Conservation (phyloP, 2,797 vertebrate genomes). For the Antennarius maculatus region DNA sequence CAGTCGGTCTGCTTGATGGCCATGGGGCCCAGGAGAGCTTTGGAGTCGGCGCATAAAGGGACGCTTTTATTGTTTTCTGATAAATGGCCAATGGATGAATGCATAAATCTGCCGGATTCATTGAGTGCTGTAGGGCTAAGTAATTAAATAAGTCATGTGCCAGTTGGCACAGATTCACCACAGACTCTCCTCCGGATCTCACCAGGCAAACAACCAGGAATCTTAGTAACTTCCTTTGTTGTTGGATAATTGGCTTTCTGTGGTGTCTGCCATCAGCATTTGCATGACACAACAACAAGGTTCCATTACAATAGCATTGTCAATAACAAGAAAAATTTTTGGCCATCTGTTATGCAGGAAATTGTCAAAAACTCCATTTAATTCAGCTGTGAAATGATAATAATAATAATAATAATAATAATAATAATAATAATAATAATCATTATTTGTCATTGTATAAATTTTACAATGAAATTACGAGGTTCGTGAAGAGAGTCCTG, state of each 20-base stretch:
- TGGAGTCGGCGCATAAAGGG: slow-evolving; percentile 37
- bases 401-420: too few species aligned
- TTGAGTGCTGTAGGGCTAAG: slow-evolving; percentile 52
- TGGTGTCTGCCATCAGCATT: slow-evolving; percentile 41
- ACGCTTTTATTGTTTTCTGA: slow-evolving; percentile 62
- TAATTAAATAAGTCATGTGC: slow-evolving; percentile 69
- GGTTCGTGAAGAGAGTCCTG: too few species aligned
- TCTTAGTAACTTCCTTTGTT: slow-evolving; percentile 60
- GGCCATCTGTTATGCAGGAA: slow-evolving; percentile 21
- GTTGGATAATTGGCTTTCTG: slow-evolving; percentile 63
- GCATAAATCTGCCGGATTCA: slow-evolving; percentile 60
- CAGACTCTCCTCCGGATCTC: slow-evolving; percentile 29
- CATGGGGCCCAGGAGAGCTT: slow-evolving; percentile 10
- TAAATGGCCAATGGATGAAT: slow-evolving; percentile 54
- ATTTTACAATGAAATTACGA: too few species aligned
- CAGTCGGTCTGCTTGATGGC: slow-evolving; percentile 9
- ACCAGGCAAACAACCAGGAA: slow-evolving; percentile 37
- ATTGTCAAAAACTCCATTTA: not conserved
- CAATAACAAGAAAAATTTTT: slow-evolving; percentile 18
- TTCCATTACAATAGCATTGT: slow-evolving; percentile 17
- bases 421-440: too few species aligned
- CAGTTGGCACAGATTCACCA: slow-evolving; percentile 60
- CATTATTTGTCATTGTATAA: too few species aligned
- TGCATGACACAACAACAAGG: slow-evolving; percentile 45
- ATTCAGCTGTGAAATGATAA: not conserved